Evolutionary conservation across 1,140 invertebrate species (phyloP).

Genomic region (Drosophila repletoides): DNA sequence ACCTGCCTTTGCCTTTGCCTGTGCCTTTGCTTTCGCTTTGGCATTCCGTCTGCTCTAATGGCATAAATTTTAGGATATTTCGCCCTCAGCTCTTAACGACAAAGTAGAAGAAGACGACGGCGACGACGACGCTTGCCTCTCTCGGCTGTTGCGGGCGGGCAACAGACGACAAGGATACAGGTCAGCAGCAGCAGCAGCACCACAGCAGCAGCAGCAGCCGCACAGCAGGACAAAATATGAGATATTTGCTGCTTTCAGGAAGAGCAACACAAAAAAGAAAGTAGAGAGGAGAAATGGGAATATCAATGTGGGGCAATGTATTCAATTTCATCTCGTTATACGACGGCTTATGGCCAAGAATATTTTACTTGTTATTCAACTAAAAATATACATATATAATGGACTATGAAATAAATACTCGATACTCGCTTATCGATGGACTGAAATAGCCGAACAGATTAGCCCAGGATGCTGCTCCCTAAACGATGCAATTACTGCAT

Average conservation of each 20-base stretch:
- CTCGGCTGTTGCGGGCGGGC: too few relatives aligned
- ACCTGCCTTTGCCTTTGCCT: background rate
- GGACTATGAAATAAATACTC: conserved; percentile 13
- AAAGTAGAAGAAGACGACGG: too few relatives aligned
- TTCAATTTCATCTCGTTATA: conserved; percentile 47
- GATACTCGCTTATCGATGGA: conserved; percentile 2
- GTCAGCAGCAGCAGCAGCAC: conserved; percentile 46
- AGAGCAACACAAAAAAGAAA: conserved; percentile 1
- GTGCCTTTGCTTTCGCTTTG: conserved; percentile 32
- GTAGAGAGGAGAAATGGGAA: too few relatives aligned
- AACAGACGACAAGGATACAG: conserved; percentile 54
- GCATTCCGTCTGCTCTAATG: conserved; percentile 74
- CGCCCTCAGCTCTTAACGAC: conserved; percentile 18
- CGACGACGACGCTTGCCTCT: too few relatives aligned
- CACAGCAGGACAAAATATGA: background rate
- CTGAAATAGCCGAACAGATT: conserved; percentile 21
- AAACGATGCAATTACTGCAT: background rate
- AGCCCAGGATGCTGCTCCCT: conserved; percentile 12
- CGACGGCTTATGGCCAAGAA: conserved; percentile 6
- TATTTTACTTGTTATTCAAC: conserved; percentile 1
- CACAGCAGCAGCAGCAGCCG: background rate
- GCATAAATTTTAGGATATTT: conserved; percentile 62
- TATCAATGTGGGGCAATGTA: conserved; percentile 8
- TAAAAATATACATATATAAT: conserved; percentile 24
- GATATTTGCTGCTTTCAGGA: conserved; percentile 20